These are phyloP conservation scores for Centropyge bicolor DNA, from an alignment of 2,797 vertebrate species.

Conservation along the genomic window DNA sequence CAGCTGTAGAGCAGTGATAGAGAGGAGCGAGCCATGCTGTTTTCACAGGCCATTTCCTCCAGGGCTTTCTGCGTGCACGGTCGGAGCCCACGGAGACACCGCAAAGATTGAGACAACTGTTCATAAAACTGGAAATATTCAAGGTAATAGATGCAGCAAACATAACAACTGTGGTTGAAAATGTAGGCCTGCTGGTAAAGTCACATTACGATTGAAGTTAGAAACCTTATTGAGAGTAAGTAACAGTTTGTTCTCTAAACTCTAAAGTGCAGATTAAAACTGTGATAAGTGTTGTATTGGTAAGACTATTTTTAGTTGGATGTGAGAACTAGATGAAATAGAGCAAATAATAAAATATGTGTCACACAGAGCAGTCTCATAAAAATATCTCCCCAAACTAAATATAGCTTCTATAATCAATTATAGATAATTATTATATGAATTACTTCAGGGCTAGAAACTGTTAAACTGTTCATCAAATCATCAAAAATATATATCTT, in stretches of 20 bases:
- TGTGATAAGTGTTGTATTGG: neutral
- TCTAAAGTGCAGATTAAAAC: neutral
- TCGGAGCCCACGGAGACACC: conserved; percentile 15
- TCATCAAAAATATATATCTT: too few relatives aligned
- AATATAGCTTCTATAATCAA: too few relatives aligned
- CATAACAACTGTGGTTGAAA: neutral
- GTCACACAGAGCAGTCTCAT: too few relatives aligned
- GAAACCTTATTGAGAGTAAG: conserved; percentile 4
- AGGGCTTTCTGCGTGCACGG: conserved; percentile 58
- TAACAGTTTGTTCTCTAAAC: conserved; percentile 4
- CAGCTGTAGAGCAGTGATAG: conserved; percentile 64
- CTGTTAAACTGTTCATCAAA: too few relatives aligned
- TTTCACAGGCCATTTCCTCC: conserved; percentile 73
- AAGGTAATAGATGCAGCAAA: conserved; percentile 28
- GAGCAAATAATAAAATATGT: too few relatives aligned
- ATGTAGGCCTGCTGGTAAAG: conserved; percentile 6
- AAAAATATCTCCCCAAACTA: too few relatives aligned
- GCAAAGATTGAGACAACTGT: conserved; percentile 25
- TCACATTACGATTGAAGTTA: conserved; percentile 3
- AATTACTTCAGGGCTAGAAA: too few relatives aligned
- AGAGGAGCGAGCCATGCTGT: conserved; percentile 43
- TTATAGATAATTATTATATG: too few relatives aligned
- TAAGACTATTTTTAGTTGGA: neutral
- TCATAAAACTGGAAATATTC: conserved; percentile 26
- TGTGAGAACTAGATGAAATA: too few relatives aligned